Conservation (phyloP, 92 coral and sea anemone genomes). For the Pocillopora meandrina region DNA sequence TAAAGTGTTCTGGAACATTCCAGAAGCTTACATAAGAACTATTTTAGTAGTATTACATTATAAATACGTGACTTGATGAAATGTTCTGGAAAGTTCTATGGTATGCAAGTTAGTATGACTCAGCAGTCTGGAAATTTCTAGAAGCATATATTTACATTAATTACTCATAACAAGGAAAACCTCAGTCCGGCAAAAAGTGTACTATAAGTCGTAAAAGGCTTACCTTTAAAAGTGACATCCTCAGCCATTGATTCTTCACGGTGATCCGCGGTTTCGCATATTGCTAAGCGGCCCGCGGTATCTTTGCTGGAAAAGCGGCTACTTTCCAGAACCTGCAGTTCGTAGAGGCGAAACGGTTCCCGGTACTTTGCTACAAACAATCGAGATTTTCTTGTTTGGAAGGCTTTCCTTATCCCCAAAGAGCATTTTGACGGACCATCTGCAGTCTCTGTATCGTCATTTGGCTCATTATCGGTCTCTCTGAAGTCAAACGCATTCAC, state of each 20-base stretch:
- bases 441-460: conserved; percentile 41
- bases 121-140: too few relatives aligned
- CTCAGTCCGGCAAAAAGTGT: too few relatives aligned
- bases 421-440: conserved; percentile 10
- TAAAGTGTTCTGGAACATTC: too few relatives aligned
- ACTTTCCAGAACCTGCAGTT: conserved; percentile 50
- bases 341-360: conserved; percentile 66
- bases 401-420: background rate
- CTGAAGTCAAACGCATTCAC: conserved; percentile 81
- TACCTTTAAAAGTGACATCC: conserved; percentile 8
- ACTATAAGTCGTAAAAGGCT: background rate
- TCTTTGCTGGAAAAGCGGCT: conserved; percentile 10
- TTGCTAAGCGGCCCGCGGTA: conserved; percentile 15
- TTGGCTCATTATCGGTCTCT: conserved; percentile 54
- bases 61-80: too few relatives aligned
- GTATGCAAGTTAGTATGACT: too few relatives aligned
- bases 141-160: too few relatives aligned
- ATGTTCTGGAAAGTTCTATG: too few relatives aligned
- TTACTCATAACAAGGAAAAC: too few relatives aligned
- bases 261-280: conserved; percentile 14
- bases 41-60: too few relatives aligned
- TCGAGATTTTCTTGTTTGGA: conserved; percentile 63
- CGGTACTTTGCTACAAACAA: conserved; percentile 69
- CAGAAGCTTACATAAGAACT: too few relatives aligned
- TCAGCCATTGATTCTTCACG: background rate